Evolutionary conservation across 2,797 vertebrate species (phyloP).

Genomic region (Scarus forsteni): DNA sequence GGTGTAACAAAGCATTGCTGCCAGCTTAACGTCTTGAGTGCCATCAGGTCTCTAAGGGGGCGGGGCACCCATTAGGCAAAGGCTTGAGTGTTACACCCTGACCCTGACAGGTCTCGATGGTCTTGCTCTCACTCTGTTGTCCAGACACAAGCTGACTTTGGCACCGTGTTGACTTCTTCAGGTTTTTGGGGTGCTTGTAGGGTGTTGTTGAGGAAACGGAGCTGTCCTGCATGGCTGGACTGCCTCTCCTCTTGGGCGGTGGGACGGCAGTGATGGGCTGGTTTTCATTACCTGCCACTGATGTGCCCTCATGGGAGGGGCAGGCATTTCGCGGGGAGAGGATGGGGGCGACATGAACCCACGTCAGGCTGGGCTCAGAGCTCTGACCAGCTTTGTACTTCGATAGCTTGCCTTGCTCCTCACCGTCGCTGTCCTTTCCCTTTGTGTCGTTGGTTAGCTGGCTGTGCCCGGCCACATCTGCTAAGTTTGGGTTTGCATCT

Average conservation of each 20-base stretch:
- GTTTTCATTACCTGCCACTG: constrained; percentile 24
- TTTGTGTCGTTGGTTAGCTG: constrained; percentile 32
- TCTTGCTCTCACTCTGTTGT: constrained; percentile 50
- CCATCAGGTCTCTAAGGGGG: constrained; percentile 75
- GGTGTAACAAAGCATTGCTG: constrained; percentile 44
- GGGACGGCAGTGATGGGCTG: constrained; percentile 32
- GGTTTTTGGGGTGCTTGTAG: constrained; percentile 61
- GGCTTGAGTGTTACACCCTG: constrained; percentile 59
- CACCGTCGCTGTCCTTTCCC: constrained; percentile 47
- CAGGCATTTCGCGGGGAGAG: constrained; percentile 81
- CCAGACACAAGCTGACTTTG: constrained; percentile 76
- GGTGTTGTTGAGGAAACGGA: constrained; percentile 75
- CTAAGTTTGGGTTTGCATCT: constrained; percentile 10
- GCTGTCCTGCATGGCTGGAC: constrained; percentile 86
- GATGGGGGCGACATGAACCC: constrained; percentile 88
- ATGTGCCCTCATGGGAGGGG: constrained; percentile 49
- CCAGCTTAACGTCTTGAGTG: constrained; percentile 39
- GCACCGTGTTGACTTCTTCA: constrained; percentile 66
- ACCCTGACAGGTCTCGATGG: constrained; percentile 44
- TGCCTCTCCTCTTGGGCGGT: constrained; percentile 55
- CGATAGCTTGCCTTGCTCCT: constrained; percentile 35
- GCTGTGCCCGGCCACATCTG: constrained; percentile 21
- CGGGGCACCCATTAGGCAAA: constrained; percentile 55
- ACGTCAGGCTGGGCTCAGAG: constrained; percentile 86
- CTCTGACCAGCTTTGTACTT: constrained; percentile 69